Percentiles rank a stretch among this genome's conserved stretches.
phyloP scores from a whole-genome alignment of 2,113 vertebrate species.

The Chelonoidis abingdonii region DNA sequence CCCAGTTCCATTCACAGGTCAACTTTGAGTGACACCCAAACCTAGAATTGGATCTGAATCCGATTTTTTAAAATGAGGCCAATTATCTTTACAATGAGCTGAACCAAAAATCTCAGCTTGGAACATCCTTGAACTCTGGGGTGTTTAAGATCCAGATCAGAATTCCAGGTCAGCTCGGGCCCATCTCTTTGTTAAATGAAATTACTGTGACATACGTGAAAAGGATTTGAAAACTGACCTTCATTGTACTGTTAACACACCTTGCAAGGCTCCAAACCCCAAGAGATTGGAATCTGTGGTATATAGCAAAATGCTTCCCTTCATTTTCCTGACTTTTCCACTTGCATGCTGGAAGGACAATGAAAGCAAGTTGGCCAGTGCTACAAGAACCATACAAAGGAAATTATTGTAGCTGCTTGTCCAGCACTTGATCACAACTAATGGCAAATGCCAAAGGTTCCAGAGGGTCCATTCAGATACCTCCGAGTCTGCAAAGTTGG shows the following conservation, averaged over 20 bases:
- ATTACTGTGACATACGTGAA: not conserved
- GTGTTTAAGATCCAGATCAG: slow-evolving; percentile 12
- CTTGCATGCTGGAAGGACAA: not conserved
- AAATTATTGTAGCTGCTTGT: not conserved
- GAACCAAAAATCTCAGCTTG: slow-evolving; percentile 14
- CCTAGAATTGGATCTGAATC: not conserved
- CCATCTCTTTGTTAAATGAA: slow-evolving; percentile 25
- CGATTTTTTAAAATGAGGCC: not conserved
- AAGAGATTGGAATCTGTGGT: not conserved
- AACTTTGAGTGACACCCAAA: not conserved
- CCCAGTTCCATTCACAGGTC: not conserved
- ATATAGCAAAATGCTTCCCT: not conserved
- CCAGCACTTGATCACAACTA: not conserved
- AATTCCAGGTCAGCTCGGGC: not conserved
- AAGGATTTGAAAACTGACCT: slow-evolving; percentile 15
- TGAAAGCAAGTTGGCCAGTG: not conserved
- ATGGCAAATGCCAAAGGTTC: not conserved
- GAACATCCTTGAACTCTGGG: slow-evolving; percentile 6
- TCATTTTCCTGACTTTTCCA: slow-evolving; percentile 17
- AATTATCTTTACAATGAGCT: not conserved
- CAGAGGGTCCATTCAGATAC: not conserved
- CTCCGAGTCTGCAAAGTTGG: not conserved
- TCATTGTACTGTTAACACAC: not conserved
- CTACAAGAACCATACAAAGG: not conserved
- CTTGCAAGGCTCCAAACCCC: slow-evolving; percentile 8